These are phyloP conservation scores for honey bee (Apis mellifera) DNA, from an alignment of 1,140 invertebrate genomes.

Conservation along the genomic window Amel_HAv3.1 CM009939.2:8156001-8156500, in stretches of 20 bases:
- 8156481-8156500: too few species aligned
- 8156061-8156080: conserved; percentile 12
- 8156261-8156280: too few species aligned
- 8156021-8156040: not conserved
- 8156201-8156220: not conserved
- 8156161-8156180: not conserved
- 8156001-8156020: not conserved
- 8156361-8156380: too few species aligned
- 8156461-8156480: too few species aligned
- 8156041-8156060: conserved; percentile 53
- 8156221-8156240: not conserved
- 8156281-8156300: too few species aligned
- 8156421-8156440: not conserved
- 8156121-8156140: not conserved
- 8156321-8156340: too few species aligned
- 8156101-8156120: not conserved
- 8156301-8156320: too few species aligned
- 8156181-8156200: not conserved
- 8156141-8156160: not conserved
- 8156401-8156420: too few species aligned
- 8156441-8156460: too few species aligned
- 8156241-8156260: too few species aligned
- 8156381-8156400: not conserved
- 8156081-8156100: not conserved
- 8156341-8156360: too few species aligned